A percentile compares a stretch with the other conserved stretches of the same genome.
Evolutionary conservation across 2,888 invertebrate species (phyloP).

Genomic region (Drosophila imparisetae): DNA sequence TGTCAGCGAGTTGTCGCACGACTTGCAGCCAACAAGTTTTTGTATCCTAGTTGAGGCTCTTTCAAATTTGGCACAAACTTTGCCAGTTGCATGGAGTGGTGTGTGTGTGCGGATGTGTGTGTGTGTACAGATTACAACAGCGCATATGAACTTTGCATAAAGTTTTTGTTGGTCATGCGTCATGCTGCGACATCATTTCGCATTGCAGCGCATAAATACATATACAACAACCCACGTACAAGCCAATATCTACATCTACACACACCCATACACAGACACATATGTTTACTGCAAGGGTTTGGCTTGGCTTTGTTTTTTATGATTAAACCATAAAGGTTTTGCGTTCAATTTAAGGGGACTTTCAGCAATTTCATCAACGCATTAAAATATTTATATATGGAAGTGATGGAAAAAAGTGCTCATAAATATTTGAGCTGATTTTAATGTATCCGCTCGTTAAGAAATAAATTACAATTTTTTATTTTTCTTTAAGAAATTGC

Average conservation of each 20-base stretch:
- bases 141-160: slow-evolving; percentile 22
- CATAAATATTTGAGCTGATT: slow-evolving; percentile 18
- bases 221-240: not conserved
- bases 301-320: slow-evolving; percentile 3
- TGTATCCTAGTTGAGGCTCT: slow-evolving; percentile 31
- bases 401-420: not conserved
- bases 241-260: slow-evolving; percentile 30
- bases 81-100: slow-evolving; percentile 11
- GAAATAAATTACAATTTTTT: slow-evolving; percentile 15
- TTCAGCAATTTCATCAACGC: slow-evolving; percentile 4
- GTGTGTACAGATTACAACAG: not conserved
- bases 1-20: slow-evolving; percentile 65
- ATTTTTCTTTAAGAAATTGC: slow-evolving; percentile 14
- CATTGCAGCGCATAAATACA: slow-evolving; percentile 18
- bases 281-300: slow-evolving; percentile 6
- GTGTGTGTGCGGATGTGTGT: not conserved
- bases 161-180: slow-evolving; percentile 35
- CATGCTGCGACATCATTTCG: slow-evolving; percentile 26
- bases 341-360: slow-evolving; percentile 27
- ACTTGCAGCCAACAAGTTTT: slow-evolving; percentile 42
- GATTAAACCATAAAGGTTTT: slow-evolving; percentile 17
- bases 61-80: slow-evolving; percentile 67
- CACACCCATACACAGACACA: not conserved
- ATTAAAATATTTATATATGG: slow-evolving; percentile 12
- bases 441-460: slow-evolving; percentile 13